Evolutionary conservation across 2,797 vertebrate species (phyloP), one percentile per base, ranked within the genome.

Genomic region (Argyrosomus regius): DNA sequence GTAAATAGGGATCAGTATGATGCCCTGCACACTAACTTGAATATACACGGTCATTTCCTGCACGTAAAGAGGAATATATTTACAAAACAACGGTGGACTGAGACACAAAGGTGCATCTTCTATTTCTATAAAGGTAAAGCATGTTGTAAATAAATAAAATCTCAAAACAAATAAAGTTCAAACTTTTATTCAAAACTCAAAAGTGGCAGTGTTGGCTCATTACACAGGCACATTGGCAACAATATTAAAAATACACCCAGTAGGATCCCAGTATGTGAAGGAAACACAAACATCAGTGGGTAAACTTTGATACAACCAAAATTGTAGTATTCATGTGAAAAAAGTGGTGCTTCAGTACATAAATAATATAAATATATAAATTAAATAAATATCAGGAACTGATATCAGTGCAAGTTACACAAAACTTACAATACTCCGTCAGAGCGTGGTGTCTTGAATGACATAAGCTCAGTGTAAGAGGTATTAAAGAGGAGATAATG

Each of bases 151-250:
- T 8, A 2, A 35, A 31, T n/a, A 45, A 50, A 35, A 56, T 28
- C 28, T 48, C 28, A 56, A 26, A 17, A 39, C 35, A 79, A 35
- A 76, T 14, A 24, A 49, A 53, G 5, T 68, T 79, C 7, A 77
- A 61, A 24, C 20, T 46, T 92, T 86, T 90, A 91, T 89, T 89
- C 24, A 69, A 62, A 86, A 88, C 59, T 75, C n/a, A 58, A 31
- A 18, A 75, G 35, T 39, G 52, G 41, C 70, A 72, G 56, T 10
- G 9, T 58, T 53, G 41, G 52, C 17, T 80, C 26, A 74, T 60
- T 4, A 45, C 78, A 88, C 68, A 60, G 49, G 60, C 62, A 83
- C 46, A 45, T 0, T 54, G 58, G 57, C 46, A 88, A 83, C 52
- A 78, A 60, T 13, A 71, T 3, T 39, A 49, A 62, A 72, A 80